These are phyloP conservation scores for Oreochromis tanganicae DNA, from an alignment of 2,113 vertebrate genomes.

Conservation along the genomic window DNA sequence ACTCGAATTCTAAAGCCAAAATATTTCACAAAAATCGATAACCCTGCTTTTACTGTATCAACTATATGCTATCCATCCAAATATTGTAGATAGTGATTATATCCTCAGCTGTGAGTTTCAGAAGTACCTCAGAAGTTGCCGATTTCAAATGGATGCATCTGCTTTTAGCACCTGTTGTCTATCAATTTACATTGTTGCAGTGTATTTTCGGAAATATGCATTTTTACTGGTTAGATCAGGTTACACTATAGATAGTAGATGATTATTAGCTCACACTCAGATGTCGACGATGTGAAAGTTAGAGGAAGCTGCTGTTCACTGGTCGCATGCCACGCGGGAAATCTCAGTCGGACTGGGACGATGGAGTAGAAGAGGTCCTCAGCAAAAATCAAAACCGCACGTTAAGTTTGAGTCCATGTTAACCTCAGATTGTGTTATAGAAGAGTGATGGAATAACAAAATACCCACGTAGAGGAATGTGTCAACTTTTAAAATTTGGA, in stretches of 20 bases:
- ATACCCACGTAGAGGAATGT: not conserved
- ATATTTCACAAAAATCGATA: conserved; percentile 36
- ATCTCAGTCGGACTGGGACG: not conserved
- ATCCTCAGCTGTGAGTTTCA: conserved; percentile 62
- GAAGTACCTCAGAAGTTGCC: conserved; percentile 64
- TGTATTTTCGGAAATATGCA: conserved; percentile 62
- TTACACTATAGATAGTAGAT: conserved; percentile 18
- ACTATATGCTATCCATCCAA: conserved; percentile 67
- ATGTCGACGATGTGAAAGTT: not conserved
- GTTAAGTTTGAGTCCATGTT: conserved; percentile 7
- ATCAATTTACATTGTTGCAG: conserved; percentile 26
- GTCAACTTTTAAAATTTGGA: not conserved
- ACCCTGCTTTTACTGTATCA: conserved; percentile 55
- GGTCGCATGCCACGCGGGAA: conserved; percentile 10
- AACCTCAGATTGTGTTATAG: not conserved
- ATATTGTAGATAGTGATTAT: conserved; percentile 65
- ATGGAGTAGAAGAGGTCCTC: conserved; percentile 26
- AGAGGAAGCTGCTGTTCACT: conserved; percentile 38
- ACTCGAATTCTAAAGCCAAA: conserved; percentile 61
- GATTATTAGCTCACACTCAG: conserved; percentile 9
- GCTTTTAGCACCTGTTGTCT: conserved; percentile 51
- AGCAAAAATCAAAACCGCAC: not conserved
- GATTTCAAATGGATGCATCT: conserved; percentile 51
- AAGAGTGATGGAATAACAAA: not conserved
- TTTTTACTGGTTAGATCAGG: conserved; percentile 56